Evolutionary conservation across 1,140 invertebrate species (phyloP).

Genomic region (Dinothrombium tinctorium): DNA sequence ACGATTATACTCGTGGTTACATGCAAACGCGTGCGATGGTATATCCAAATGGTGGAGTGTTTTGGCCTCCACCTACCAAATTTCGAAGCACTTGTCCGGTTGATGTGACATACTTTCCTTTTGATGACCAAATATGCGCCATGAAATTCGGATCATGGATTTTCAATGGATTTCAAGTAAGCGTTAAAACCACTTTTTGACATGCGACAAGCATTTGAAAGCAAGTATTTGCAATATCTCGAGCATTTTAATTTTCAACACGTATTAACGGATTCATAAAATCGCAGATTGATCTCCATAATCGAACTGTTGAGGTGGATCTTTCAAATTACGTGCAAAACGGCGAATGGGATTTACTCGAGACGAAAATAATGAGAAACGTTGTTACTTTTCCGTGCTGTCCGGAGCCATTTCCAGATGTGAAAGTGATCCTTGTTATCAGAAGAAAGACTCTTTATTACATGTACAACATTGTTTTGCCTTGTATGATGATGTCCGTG

Average conservation of each 20-base stretch:
- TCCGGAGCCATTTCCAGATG: conserved; percentile 30
- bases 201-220: no score
- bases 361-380: conserved; percentile 25
- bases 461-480: conserved; percentile 32
- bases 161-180: conserved; percentile 31
- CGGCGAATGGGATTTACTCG: conserved; percentile 33
- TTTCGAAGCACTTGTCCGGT: conserved; percentile 96
- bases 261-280: no score
- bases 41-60: conserved; percentile 24
- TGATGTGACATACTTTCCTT: conserved; percentile 76
- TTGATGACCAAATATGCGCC: conserved; percentile 75
- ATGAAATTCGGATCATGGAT: conserved; percentile 97
- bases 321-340: conserved; percentile 32
- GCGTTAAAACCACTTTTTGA: conserved; percentile 16
- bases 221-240: no score
- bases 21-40: conserved; percentile 30
- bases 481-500: conserved; percentile 32
- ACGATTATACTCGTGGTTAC: conserved; percentile 29
- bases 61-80: conserved; percentile 50
- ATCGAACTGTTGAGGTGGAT: conserved; percentile 28
- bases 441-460: conserved; percentile 26
- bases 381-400: conserved; percentile 29
- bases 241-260: no score
- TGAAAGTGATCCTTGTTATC: conserved; percentile 27
- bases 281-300: conserved; percentile 28